Percentiles rank a stretch among this genome's conserved stretches.
Evolutionary conservation across 2,797 vertebrate genomes (phyloP).

Genomic region (Aplochiton taeniatus): DNA sequence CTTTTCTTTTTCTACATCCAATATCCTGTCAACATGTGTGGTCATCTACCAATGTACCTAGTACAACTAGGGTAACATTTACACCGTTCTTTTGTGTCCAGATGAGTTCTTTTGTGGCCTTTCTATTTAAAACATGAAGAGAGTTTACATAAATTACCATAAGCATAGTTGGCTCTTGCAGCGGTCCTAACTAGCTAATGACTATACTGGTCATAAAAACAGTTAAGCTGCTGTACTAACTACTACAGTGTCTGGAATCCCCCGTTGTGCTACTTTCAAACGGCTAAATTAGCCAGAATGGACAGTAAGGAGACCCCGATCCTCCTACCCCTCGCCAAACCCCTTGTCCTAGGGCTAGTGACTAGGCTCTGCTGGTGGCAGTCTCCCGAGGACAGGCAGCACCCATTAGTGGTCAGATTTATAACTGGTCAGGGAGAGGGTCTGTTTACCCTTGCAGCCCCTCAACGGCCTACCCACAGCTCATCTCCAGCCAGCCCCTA

Average conservation of each 20-base stretch:
- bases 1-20: no score
- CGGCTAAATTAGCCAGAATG: conserved; percentile 67
- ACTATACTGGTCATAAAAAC: conserved; percentile 41
- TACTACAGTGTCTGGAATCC: conserved; percentile 50
- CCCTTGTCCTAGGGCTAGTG: conserved; percentile 31
- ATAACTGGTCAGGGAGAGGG: conserved; percentile 53
- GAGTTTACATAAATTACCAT: neutral
- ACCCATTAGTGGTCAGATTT: conserved; percentile 64
- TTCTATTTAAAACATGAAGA: no score
- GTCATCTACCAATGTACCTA: no score
- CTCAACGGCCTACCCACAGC: conserved; percentile 9
- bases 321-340: conserved; percentile 43
- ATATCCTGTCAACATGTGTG: no score
- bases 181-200: conserved; percentile 33
- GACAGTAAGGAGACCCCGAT: conserved; percentile 53
- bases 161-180: neutral
- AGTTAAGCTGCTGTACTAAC: conserved; percentile 34
- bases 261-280: conserved; percentile 57
- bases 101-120: no score
- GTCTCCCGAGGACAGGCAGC: conserved; percentile 48
- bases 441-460: conserved; percentile 56
- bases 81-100: no score
- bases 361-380: conserved; percentile 53
- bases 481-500: conserved; percentile 20
- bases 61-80: no score